Evolutionary conservation across 1,140 invertebrate species (phyloP).

Genomic region (Pachyrhynchus sulphureomaculatus): DNA sequence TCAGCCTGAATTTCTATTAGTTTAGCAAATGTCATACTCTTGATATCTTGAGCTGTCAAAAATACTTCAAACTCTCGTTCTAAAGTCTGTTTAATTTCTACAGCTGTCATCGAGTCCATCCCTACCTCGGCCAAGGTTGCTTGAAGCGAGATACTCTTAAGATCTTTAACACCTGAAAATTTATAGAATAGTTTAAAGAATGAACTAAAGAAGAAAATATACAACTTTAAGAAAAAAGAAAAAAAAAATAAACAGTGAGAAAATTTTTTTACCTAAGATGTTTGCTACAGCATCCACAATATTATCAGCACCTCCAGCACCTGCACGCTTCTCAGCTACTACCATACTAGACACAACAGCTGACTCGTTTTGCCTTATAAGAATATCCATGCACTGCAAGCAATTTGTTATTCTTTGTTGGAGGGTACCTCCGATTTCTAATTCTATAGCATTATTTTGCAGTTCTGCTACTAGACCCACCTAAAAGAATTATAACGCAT

Average conservation of each 20-base stretch:
- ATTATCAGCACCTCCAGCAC: slow-evolving; percentile 58
- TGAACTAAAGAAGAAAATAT: no score
- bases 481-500: slow-evolving; percentile 44
- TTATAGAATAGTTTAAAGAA: neutral
- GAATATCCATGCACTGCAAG: slow-evolving; percentile 65
- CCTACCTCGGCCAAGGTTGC: slow-evolving; percentile 79
- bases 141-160: slow-evolving; percentile 63
- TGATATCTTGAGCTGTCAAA: slow-evolving; percentile 62
- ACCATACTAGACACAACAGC: slow-evolving; percentile 78
- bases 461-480: slow-evolving; percentile 76
- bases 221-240: no score
- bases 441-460: slow-evolving; percentile 76
- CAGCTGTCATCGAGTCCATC: slow-evolving; percentile 87
- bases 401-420: slow-evolving; percentile 83
- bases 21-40: slow-evolving; percentile 52
- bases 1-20: slow-evolving; percentile 31
- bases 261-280: slow-evolving; percentile 56
- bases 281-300: slow-evolving; percentile 66
- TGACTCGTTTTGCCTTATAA: slow-evolving; percentile 64
- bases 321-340: slow-evolving; percentile 68
- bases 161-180: slow-evolving; percentile 51
- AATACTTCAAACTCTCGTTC: slow-evolving; percentile 65
- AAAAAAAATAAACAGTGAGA: no score
- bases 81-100: slow-evolving; percentile 74
- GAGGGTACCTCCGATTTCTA: slow-evolving; percentile 76